Evolutionary conservation across 2,113 vertebrate genomes (phyloP), one percentile per base, ranked within the genome.

Genomic region (Chiloscyllium plagiosum): DNA sequence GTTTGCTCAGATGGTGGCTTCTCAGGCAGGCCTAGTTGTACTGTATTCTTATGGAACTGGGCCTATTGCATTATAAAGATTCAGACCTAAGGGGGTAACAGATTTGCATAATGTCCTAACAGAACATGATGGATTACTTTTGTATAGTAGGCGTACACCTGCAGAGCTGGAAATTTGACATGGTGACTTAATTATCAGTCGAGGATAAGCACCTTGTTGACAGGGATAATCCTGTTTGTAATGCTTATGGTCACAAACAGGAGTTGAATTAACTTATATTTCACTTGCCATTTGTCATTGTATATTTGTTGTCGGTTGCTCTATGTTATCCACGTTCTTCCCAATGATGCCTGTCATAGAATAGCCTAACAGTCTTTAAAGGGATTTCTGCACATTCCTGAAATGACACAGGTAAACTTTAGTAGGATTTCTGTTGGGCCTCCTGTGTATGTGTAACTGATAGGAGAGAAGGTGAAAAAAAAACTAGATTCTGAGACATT

Each of bases 41-140:
- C 97, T 96, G 96, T 96, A 98, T 98, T 98, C 97, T 97, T 97
- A 97, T 97, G 97, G 97, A 97, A 96, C 97, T 96, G 33, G 96
- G 97, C 96, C 97, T 97, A 97, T 96, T 97, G 98, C 98, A 98
- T 98, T 98, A 98, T 97, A 98, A 97, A 98, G 98, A 98, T 98
- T 97, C 96, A 95, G 96, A 97, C 96, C 97, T 96, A 96, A 96
- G 96, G 97, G 96, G 96, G 96, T 96, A 94, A 97, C 96, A 97
- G 96, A 97, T 97, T 97, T 97, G 97, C 96, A 96, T 97, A 97
- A 97, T 96, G 97, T 97, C 96, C 96, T 98, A 98, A 98, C 97
- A 97, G 97, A 97, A 97, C 97, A 96, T 97, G 97, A 98, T 98
- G 97, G 97, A 98, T 98, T 98, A 97, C 96, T 96, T 97, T 97